These are phyloP conservation scores for Rotaria sp. DNA, from an alignment of 2,888 invertebrate species.

Conservation along the genomic window DNA sequence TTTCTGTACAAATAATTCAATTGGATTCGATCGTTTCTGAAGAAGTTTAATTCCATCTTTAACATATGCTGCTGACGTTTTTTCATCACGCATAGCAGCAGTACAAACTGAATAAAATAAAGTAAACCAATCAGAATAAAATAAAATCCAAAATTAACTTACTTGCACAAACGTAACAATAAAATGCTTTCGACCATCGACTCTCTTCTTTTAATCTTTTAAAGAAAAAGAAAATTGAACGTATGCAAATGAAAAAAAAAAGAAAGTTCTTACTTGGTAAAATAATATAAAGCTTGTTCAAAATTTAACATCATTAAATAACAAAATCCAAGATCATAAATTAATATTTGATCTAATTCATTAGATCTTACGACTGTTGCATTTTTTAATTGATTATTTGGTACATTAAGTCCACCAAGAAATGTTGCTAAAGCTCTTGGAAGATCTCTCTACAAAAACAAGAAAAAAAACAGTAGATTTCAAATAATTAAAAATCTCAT, in stretches of 20 bases:
- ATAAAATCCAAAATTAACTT: conserved; percentile 42
- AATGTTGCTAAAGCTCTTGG: conserved; percentile 61
- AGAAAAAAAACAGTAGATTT: neutral
- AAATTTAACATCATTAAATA: conserved; percentile 63
- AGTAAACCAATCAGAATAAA: neutral
- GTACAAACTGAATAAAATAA: conserved; percentile 55
- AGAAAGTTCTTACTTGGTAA: conserved; percentile 44
- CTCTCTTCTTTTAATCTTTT: conserved; percentile 61
- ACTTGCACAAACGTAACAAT: conserved; percentile 63
- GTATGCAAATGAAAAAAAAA: too few species aligned
- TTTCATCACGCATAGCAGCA: conserved; percentile 57
- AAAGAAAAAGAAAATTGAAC: conserved; percentile 3
- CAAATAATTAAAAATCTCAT: neutral
- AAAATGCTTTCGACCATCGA: conserved; percentile 65
- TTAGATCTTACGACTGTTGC: conserved; percentile 44
- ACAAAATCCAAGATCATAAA: conserved; percentile 60
- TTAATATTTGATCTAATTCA: conserved; percentile 64
- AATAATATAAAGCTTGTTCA: conserved; percentile 55
- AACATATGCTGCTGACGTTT: conserved; percentile 52
- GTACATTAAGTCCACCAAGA: conserved; percentile 59
- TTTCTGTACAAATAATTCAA: conserved; percentile 55
- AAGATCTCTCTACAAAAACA: conserved; percentile 60
- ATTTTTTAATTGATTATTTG: conserved; percentile 40
- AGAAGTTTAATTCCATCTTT: conserved; percentile 54
- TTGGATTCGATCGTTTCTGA: conserved; percentile 55